Evolutionary conservation across 2,113 vertebrate genomes (phyloP).

Genomic region (Ploceus nigricollis): DNA sequence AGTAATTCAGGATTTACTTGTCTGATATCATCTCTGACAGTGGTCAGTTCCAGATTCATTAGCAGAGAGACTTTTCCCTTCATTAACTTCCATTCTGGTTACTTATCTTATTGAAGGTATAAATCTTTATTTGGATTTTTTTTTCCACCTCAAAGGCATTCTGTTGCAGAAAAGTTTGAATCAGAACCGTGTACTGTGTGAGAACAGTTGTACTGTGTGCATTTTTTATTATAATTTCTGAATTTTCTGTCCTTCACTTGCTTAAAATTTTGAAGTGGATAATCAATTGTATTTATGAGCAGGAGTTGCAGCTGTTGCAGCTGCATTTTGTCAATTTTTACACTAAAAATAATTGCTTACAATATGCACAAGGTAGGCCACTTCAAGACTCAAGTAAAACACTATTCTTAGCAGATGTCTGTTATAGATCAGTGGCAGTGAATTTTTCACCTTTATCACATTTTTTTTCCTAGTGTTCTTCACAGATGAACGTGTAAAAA

Average conservation of each 20-base stretch:
- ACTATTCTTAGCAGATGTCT: background rate
- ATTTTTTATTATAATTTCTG: background rate
- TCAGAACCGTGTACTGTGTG: background rate
- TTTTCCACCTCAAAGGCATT: background rate
- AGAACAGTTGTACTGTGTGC: background rate
- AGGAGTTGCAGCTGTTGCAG: background rate
- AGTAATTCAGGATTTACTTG: background rate
- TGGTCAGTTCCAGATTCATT: background rate
- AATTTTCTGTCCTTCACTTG: background rate
- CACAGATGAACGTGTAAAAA: background rate
- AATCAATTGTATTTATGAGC: background rate
- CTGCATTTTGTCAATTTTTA: background rate
- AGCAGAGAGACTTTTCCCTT: background rate
- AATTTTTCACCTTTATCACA: background rate
- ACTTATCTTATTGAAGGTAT: background rate
- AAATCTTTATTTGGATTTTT: background rate
- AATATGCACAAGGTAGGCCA: background rate
- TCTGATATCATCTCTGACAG: background rate
- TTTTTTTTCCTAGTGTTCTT: background rate
- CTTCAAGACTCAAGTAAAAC: background rate
- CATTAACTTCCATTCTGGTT: background rate
- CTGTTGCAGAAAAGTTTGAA: background rate
- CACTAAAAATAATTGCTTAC: background rate
- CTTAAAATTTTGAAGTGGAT: background rate
- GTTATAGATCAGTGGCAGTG: background rate